Percentiles rank a stretch among this genome's conserved stretches.
Evolutionary conservation across 2,113 vertebrate species (phyloP).

Genomic region (Chauna torquata): DNA sequence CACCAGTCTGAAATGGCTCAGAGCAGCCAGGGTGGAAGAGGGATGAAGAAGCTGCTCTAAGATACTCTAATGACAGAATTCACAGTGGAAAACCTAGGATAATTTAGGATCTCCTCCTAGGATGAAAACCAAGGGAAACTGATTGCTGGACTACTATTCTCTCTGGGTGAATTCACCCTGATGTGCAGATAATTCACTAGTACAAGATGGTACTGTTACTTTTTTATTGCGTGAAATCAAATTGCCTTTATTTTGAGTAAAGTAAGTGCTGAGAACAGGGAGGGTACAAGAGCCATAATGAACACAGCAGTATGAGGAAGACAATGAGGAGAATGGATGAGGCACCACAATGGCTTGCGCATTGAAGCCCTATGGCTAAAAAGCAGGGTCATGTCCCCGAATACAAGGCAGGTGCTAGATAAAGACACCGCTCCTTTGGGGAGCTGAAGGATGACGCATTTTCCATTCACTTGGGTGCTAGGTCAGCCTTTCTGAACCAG

Average conservation of each 20-base stretch:
- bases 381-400: neutral
- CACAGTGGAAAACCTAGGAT: neutral
- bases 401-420: neutral
- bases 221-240: neutral
- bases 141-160: neutral
- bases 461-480: neutral
- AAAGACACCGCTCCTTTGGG: neutral
- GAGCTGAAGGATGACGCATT: neutral
- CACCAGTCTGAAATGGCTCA: neutral
- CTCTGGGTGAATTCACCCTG: neutral
- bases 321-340: rapidly evolving
- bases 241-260: neutral
- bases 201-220: neutral
- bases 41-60: neutral
- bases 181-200: rapidly evolving
- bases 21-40: neutral
- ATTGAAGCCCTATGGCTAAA: neutral
- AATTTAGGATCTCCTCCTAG: neutral
- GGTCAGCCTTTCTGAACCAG: neutral
- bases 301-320: neutral
- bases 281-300: neutral
- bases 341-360: neutral
- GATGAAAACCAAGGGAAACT: neutral
- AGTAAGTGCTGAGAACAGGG: neutral
- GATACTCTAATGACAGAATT: neutral